Conservation (phyloP, 1,140 invertebrate species). For the Goniozus legneri region DNA sequence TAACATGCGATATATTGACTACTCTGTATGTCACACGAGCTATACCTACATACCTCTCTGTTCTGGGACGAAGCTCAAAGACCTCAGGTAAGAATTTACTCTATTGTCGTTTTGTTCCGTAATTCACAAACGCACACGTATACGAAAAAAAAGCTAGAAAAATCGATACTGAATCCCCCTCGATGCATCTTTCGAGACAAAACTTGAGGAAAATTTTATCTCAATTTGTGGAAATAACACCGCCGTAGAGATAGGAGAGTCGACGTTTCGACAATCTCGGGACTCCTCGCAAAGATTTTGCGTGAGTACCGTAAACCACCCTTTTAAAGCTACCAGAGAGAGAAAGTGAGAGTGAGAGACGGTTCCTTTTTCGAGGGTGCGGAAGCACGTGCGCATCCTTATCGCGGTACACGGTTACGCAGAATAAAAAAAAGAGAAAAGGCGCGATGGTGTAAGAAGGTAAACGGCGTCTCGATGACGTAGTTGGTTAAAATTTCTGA, state of each 20-base stretch:
- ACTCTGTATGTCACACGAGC: no score
- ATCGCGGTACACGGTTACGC: slow-evolving; percentile 18
- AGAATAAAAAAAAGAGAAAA: slow-evolving; percentile 26
- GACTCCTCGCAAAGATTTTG: neutral
- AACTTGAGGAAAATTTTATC: no score
- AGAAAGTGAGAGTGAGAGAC: no score
- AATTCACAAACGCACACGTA: neutral
- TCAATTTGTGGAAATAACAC: no score
- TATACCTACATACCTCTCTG: no score
- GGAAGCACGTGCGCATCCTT: slow-evolving; percentile 30
- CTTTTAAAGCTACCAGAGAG: no score
- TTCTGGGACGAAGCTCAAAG: slow-evolving; percentile 1
- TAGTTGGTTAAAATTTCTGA: slow-evolving; percentile 18
- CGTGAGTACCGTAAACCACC: no score
- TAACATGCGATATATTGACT: no score
- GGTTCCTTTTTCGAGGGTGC: slow-evolving; percentile 16
- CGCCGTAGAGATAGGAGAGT: no score
- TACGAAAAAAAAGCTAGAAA: no score
- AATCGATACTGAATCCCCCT: no score
- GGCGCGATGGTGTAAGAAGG: slow-evolving; percentile 6
- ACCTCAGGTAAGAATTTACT: neutral
- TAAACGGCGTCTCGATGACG: slow-evolving; percentile 15
- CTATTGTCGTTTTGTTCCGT: slow-evolving; percentile 1
- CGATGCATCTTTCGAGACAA: no score
- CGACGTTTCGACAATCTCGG: slow-evolving; percentile 15